Evolutionary conservation across 2,888 invertebrate genomes (phyloP), one percentile per base, ranked within the genome.

Genomic region (Cheiracanthium punctorium): DNA sequence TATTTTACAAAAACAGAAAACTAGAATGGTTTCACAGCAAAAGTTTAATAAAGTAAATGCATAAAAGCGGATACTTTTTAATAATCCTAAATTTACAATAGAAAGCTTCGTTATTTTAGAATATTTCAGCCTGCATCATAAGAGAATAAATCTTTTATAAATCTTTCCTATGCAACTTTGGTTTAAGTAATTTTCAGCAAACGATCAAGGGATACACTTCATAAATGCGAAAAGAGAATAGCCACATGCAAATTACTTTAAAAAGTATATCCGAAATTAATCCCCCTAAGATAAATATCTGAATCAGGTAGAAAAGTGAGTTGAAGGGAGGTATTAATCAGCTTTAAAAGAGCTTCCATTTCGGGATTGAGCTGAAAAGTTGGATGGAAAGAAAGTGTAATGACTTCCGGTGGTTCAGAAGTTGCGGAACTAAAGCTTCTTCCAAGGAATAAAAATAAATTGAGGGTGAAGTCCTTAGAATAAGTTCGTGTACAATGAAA

Each of bases 281-380:
- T 20, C 58, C 58, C n/a, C 20, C 4, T 58, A 58, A 58, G 58
- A 58, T 58, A 58, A 58, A 58, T 58, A 58, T 12, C 58, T 58
- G 58, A 58, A 58, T 24, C 24, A 58, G 5, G 58, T 4, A 1
- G 4, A 58, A 58, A 58, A 58, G 58, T 24, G 58, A 58, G 58
- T 24, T 20, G 24, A 58, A n/a, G n/a, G n/a, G 20, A 4, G 4
- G 58, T 58, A 58, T 58, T 58, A 58, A 58, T 58, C 58, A 7
- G 24, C 24, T 20, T 58, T 58, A 24, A 58, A 58, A 58, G 58
- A 17, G 24, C 24, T 58, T 5, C 24, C 20, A 24, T 24, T 58
- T 17, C 2, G 48, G 10, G 17, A 58, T 24, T 5, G 17, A 48
- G 43, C 1, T 14, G 43, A 17, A 48, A 48, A 48, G 43, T 48